Percentiles rank a stretch among this genome's conserved stretches.
phyloP scores from a whole-genome alignment of 2,113 vertebrate genomes.

The Limnothrissa miodon region DNA sequence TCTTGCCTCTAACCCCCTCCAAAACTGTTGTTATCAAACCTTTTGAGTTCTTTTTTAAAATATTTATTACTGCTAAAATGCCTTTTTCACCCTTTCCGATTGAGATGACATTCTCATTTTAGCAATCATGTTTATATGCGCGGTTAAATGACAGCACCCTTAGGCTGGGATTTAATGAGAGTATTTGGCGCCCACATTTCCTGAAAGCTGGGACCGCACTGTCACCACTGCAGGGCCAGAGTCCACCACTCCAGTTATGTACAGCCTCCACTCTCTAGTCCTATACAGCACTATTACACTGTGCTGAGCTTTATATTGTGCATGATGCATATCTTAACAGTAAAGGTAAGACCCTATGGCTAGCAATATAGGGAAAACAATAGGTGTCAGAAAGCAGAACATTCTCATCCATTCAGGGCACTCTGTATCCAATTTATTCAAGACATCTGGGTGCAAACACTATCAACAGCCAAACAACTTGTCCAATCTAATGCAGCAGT shows the following conservation, averaged over 20 bases:
- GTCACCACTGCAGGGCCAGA: background rate
- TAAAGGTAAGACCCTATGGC: background rate
- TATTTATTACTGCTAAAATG: background rate
- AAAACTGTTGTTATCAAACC: background rate
- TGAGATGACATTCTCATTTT: slow-evolving; percentile 7
- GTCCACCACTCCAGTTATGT: background rate
- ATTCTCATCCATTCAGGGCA: background rate
- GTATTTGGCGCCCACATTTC: background rate
- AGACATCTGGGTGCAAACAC: background rate
- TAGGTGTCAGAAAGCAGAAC: background rate
- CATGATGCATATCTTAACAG: background rate
- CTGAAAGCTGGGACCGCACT: background rate
- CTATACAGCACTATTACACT: background rate
- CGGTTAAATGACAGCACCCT: background rate
- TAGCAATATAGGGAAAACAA: background rate
- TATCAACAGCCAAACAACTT: background rate
- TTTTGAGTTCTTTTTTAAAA: background rate
- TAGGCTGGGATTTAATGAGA: slow-evolving; percentile 12
- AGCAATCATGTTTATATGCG: background rate
- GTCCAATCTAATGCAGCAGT: background rate
- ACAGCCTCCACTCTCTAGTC: background rate
- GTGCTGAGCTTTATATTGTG: background rate
- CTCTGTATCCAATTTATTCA: background rate
- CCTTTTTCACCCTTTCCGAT: background rate
- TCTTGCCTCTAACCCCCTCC: background rate